Conservation (phyloP, 1,140 invertebrate genomes). For the Drosophila ercepeae region DNA sequence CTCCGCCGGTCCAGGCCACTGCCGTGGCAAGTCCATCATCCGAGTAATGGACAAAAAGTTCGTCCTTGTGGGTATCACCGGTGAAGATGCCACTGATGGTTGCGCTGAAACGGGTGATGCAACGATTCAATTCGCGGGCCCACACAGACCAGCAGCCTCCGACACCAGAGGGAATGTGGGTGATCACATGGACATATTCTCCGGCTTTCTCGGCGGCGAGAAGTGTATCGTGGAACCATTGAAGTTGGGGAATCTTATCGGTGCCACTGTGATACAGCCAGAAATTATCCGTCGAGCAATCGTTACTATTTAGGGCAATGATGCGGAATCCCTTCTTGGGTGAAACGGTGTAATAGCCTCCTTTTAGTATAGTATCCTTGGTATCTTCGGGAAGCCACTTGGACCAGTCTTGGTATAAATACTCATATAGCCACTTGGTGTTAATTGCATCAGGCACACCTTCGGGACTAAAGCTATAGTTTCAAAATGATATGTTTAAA, state of each 20-base stretch:
- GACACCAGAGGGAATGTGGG: conserved; percentile 91
- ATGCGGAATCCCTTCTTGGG: conserved; percentile 88
- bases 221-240: conserved; percentile 90
- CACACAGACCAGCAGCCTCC: conserved; percentile 88
- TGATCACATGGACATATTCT: conserved; percentile 92
- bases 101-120: conserved; percentile 86
- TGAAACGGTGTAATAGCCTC: conserved; percentile 89
- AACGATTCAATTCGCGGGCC: conserved; percentile 87
- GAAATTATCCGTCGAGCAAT: conserved; percentile 90
- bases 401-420: conserved; percentile 87
- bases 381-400: conserved; percentile 87
- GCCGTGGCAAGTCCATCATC: conserved; percentile 85
- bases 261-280: conserved; percentile 84
- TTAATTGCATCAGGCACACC: conserved; percentile 79
- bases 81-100: conserved; percentile 92
- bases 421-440: conserved; percentile 89
- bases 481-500: background rate
- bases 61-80: conserved; percentile 92
- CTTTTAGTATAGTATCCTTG: conserved; percentile 86
- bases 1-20: conserved; percentile 92
- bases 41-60: conserved; percentile 88
- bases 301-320: conserved; percentile 90
- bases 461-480: conserved; percentile 64
- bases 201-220: conserved; percentile 88
- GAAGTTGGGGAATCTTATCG: conserved; percentile 86